Evolutionary conservation across 2,113 vertebrate genomes (phyloP), one percentile per base, ranked within the genome.

Genomic region (Oreochromis aureus): DNA sequence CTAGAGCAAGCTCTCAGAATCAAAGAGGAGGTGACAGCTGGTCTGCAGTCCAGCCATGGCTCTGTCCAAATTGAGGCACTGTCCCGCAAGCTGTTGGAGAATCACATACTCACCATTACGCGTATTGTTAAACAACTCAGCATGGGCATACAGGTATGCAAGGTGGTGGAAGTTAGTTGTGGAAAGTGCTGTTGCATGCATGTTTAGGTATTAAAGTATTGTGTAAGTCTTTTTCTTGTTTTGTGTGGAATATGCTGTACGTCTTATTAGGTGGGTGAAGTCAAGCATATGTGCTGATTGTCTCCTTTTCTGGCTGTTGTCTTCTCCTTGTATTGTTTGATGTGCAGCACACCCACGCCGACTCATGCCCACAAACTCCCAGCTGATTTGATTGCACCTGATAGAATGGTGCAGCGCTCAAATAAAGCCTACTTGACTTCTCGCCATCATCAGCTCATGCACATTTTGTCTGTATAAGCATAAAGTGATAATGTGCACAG

Each of bases 111-210:
- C 87, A 97, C 94, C 66, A 96, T 97, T 81, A 97, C 96, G 6
- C 94, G 88, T 85, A 97, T 97, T 1, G 92, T 98, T 83, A 96
- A 96, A 94, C 97, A 97, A 87, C 96, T 98, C 84, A 97, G 95
- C 89, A 94, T 93, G 58, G 95, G 97, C 78, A 96, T 96, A 48
- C 96, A 98, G 97, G 97, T 97, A 92, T 6, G 46, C 7, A 81
- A 78, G 24, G 61, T 39, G 32, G 48, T 83, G 34, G 7, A 10
- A 41, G 22, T 6, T 4, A 8, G 24, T 30, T 36, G 16, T 69
- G 32, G 3, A 34, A 61, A 48, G 71, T 78, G 15, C 15, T 76
- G 71, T 19, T 27, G 24, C 24, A 0, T 69, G 63, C 39, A 44
- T 78, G 11, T 32, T 78, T 51, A n/a, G 2, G 27, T 78, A 78